phyloP scores from a whole-genome alignment of 2,888 invertebrate genomes.

The Drosophila barbarae region DNA sequence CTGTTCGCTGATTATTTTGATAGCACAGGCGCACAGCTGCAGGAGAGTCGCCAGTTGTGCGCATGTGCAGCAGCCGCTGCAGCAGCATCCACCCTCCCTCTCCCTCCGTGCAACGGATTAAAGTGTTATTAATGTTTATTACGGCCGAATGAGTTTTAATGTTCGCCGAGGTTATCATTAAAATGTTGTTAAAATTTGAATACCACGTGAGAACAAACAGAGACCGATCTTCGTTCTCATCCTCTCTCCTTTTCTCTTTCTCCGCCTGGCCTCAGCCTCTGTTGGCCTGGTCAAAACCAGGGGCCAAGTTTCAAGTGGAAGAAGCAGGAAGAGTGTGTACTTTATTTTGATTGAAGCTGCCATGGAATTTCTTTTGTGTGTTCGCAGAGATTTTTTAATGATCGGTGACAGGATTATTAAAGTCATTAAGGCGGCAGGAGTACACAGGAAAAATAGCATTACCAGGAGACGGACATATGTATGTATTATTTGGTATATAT shows the following conservation, averaged over 20 bases:
- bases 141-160: slow-evolving; percentile 78
- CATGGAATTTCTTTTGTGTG: slow-evolving; percentile 74
- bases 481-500: background rate
- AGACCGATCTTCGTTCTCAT: slow-evolving; percentile 20
- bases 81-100: background rate
- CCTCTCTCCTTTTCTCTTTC: slow-evolving; percentile 10
- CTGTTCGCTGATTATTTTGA: slow-evolving; percentile 68
- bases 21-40: slow-evolving; percentile 57
- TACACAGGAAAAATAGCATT: background rate
- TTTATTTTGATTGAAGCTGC: slow-evolving; percentile 74
- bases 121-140: slow-evolving; percentile 79
- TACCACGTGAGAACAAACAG: slow-evolving; percentile 66
- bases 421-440: slow-evolving; percentile 65
- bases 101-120: slow-evolving; percentile 59
- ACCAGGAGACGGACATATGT: background rate
- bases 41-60: slow-evolving; percentile 34
- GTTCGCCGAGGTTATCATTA: slow-evolving; percentile 76
- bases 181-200: slow-evolving; percentile 77
- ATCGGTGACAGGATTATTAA: slow-evolving; percentile 74
- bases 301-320: slow-evolving; percentile 17
- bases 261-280: background rate
- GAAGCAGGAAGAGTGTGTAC: slow-evolving; percentile 72
- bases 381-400: slow-evolving; percentile 71
- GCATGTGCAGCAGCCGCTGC: slow-evolving; percentile 13
- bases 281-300: slow-evolving; percentile 23